Evolutionary conservation across 2,113 vertebrate genomes (phyloP).

Genomic region (Odobenus rosmarus): DNA sequence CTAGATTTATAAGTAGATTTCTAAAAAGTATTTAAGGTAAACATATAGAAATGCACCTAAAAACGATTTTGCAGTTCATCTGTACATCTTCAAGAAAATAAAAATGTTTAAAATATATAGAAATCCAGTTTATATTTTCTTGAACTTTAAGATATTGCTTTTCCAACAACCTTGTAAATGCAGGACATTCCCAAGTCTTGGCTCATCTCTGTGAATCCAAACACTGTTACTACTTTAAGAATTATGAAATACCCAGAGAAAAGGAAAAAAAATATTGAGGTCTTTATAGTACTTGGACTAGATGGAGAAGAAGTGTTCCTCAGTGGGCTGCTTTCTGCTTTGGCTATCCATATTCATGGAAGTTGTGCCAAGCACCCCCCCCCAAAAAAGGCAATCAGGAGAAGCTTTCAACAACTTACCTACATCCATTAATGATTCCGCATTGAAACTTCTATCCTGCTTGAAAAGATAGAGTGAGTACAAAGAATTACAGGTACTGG

Average conservation of each 20-base stretch:
- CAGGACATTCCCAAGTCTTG: neutral
- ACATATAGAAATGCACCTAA: neutral
- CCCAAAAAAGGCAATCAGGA: neutral
- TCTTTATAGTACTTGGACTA: neutral
- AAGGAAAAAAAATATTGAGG: neutral
- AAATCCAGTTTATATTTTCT: neutral
- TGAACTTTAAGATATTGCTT: neutral
- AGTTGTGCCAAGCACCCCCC: neutral
- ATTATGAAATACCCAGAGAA: conserved; percentile 9
- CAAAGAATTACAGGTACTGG: conserved; percentile 24
- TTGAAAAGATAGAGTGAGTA: conserved; percentile 35
- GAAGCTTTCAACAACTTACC: conserved; percentile 40
- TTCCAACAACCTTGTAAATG: neutral
- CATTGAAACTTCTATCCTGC: neutral
- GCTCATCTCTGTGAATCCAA: neutral
- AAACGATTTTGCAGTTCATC: neutral
- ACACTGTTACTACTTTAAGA: neutral
- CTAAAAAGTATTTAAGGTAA: neutral
- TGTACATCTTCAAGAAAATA: neutral
- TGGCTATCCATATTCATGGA: neutral
- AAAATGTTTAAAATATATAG: neutral
- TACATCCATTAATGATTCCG: neutral
- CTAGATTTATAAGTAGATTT: neutral
- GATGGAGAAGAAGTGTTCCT: neutral
- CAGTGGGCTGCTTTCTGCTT: neutral